Evolutionary conservation across 92 coral and sea anemone species (phyloP), one percentile per base, ranked within the genome.

Genomic region (Hydrozoanthus gracilis): DNA sequence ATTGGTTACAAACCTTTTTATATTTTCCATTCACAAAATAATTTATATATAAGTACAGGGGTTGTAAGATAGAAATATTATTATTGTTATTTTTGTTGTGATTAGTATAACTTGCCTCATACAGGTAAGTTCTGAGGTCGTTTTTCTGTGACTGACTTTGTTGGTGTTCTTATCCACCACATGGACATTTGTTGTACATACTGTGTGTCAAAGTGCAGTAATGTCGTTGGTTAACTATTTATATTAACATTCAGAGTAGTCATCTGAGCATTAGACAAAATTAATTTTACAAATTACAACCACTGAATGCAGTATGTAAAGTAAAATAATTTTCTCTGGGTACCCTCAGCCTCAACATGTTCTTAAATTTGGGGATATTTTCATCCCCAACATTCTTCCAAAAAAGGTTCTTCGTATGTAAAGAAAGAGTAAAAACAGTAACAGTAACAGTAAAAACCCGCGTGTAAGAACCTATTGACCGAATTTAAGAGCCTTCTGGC

Each of bases 261-360:
- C 18, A 60, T 60, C 66, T 8, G 62, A 60, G 66, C 4, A 60
- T 60, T 60, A 12, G 66, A 6, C 66, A 60, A 13, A 13, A 60
- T 60, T 60, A 12, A 7, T 60, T 60, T 60, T 13, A 12, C 17
- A 60, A 56, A 8, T 56, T 56, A 56, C 15, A 10, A 10, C 4
- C 66, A 60, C 18, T 60, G 27, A 15, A 62, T 62, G 17, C 68
- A 62, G 5, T 62, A 62, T 62, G 68, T 62, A 62, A 62, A 62
- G 68, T 62, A 62, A 62, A 62, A n/a, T n/a, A n/a, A n/a, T 62
- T 16, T 62, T 62, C 5, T 62, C 68, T 62, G n/a, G n/a, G n/a
- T n/a, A n/a, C n/a, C n/a, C n/a, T n/a, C n/a, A n/a, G n/a, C n/a
- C n/a, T n/a, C n/a, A n/a, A 46, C 35, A 35, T 56, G 68, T 62